Base-by-base conservation (phyloP, 1,140 invertebrate species). In the Drosophila kanapiae region DNA sequence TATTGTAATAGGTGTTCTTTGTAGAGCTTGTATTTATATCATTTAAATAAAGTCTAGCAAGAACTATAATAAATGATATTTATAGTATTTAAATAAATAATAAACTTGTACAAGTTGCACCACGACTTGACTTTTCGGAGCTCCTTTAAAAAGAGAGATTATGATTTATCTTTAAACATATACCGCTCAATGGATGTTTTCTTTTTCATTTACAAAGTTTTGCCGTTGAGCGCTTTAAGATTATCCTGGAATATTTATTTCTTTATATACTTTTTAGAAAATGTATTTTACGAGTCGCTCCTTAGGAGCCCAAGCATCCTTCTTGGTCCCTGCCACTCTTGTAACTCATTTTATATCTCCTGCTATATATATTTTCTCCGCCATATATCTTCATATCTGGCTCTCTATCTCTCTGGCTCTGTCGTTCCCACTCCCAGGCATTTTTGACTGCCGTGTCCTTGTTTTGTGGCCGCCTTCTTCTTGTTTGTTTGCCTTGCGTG, bases 401-500 rank as follows among this genome's bases (percentile, higher is more conserved):
- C 10, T 47, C 37, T 40, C n/a, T 35, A 27, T 56, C 43, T 56
- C 45, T 51, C 68, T 59, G 35, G 18, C 31, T 8, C n/a, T 69
- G 10, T 4, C 14, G 11, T 4, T 49, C 48, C 47, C 43, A 23
- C 10, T 6, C 23, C 23, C 33, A 10, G 29, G 18, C 16, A 16
- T n/a, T 0, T 14, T 13, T 2, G 13, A 18, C 67, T 43, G 47
- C 65, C 51, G 47, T 72, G 69, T 74, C 54, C 70, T 74, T 74
- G 68, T 49, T 60, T 42, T 72, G 69, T 48, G 69, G 67, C 67
- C 68, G 68, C 53, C 69, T 72, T 60, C 53, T 60, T 49, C 68
- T 72, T 72, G 70, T 72, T 72, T 74, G 70, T 72, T 74, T 60
- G 67, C 68, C 68, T 74, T 72, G 71, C 60, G 74, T 78, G 75